phyloP scores from a whole-genome alignment of 2,113 vertebrate genomes.

The Otocyon megalotis region DNA sequence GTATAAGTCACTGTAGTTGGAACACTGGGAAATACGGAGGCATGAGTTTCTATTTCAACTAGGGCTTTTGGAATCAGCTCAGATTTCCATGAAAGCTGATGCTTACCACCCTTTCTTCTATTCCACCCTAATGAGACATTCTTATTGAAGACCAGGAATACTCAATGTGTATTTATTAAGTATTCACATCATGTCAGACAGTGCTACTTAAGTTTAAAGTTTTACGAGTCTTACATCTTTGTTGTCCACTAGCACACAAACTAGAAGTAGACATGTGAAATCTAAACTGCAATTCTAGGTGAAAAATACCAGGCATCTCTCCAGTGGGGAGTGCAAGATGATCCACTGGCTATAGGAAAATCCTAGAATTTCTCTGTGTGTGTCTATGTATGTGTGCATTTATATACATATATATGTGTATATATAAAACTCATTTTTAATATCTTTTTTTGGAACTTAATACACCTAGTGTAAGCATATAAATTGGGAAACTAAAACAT shows the following conservation, averaged over 20 bases:
- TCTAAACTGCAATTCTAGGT: not conserved
- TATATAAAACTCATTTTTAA: conserved; percentile 23
- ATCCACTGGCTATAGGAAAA: not conserved
- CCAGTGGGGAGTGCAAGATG: not conserved
- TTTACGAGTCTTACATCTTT: conserved; percentile 13
- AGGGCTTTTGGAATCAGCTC: not conserved
- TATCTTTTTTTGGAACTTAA: not conserved
- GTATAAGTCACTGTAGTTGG: not conserved
- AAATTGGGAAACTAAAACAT: not conserved
- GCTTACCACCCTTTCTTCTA: not conserved
- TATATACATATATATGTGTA: not conserved
- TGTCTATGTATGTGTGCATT: not conserved
- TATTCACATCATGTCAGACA: not conserved
- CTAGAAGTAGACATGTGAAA: not conserved
- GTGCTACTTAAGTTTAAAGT: not conserved
- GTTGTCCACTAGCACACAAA: not conserved
- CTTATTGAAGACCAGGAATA: not conserved
- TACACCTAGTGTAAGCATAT: not conserved
- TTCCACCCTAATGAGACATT: not conserved
- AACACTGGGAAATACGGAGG: not conserved
- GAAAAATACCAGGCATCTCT: not conserved
- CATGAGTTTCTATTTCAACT: conserved; percentile 30
- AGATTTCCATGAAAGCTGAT: not conserved
- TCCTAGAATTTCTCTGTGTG: not conserved
- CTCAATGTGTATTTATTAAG: not conserved